Percentiles rank a stretch among this genome's conserved stretches.
Conservation (phyloP, 2,888 invertebrate species). For the Eulithis prunata region DNA sequence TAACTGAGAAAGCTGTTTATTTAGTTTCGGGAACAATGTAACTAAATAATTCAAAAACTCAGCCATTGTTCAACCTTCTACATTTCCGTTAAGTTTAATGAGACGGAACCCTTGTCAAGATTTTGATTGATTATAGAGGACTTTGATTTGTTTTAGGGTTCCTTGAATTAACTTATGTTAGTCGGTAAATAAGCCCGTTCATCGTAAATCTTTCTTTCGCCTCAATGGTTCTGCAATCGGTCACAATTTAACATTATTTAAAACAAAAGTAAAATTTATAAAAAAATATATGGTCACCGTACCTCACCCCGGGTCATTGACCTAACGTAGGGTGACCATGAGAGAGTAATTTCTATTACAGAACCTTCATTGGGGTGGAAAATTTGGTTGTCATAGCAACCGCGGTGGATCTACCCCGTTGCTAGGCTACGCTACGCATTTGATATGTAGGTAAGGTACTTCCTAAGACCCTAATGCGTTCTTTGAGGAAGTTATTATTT, state of each 20-base stretch:
- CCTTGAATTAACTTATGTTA: neutral
- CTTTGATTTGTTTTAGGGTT: slow-evolving; percentile 8
- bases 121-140: slow-evolving; percentile 47
- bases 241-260: too few species aligned
- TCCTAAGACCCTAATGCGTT: too few species aligned
- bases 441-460: neutral
- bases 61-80: neutral
- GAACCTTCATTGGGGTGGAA: slow-evolving; percentile 22
- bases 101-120: slow-evolving; percentile 50
- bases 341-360: slow-evolving; percentile 14
- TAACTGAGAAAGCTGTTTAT: neutral
- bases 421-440: slow-evolving; percentile 8
- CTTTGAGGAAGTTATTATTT: neutral
- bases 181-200: neutral
- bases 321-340: neutral
- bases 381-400: slow-evolving; percentile 27
- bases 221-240: too few species aligned
- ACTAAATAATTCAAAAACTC: slow-evolving; percentile 4
- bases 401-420: slow-evolving; percentile 11
- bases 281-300: neutral
- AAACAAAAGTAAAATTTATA: too few species aligned
- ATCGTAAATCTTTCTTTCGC: too few species aligned
- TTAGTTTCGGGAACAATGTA: neutral
- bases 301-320: neutral
- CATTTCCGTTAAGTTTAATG: slow-evolving; percentile 34